phyloP scores from a whole-genome alignment of 2,888 invertebrate species.

The Apocheima hispidaria region DNA sequence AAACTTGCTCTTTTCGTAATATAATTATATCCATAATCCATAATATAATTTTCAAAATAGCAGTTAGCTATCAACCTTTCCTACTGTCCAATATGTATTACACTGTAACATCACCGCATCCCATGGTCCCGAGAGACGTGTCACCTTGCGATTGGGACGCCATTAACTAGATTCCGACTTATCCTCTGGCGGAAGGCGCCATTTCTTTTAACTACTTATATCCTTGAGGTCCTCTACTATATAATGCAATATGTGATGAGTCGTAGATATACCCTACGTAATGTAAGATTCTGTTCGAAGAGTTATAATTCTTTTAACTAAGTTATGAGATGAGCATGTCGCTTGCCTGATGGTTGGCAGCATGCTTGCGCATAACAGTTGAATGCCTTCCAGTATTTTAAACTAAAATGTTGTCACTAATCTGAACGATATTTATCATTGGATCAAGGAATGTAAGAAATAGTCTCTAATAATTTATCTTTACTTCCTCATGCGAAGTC shows the following conservation, averaged over 20 bases:
- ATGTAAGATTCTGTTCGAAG: too few species aligned
- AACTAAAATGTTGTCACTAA: background rate
- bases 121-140: slow-evolving; percentile 26
- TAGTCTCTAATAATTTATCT: slow-evolving; percentile 14
- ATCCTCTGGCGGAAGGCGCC: slow-evolving; percentile 21
- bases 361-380: too few species aligned
- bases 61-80: background rate
- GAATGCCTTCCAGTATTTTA: background rate
- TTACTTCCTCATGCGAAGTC: slow-evolving; percentile 20
- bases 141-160: slow-evolving; percentile 31
- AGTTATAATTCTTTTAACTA: too few species aligned
- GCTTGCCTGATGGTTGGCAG: too few species aligned
- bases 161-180: slow-evolving; percentile 29
- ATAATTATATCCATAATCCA: too few species aligned
- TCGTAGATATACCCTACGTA: too few species aligned
- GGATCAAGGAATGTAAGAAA: slow-evolving; percentile 5
- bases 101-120: slow-evolving; percentile 3
- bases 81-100: slow-evolving; percentile 1
- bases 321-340: too few species aligned
- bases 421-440: background rate
- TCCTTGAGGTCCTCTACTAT: background rate
- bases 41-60: too few species aligned
- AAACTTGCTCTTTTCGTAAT: too few species aligned
- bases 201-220: slow-evolving; percentile 26
- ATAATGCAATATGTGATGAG: background rate